Evolutionary conservation across 1,140 invertebrate genomes (phyloP), one percentile per base, ranked within the genome.

Genomic region (Araneus ventricosus): DNA sequence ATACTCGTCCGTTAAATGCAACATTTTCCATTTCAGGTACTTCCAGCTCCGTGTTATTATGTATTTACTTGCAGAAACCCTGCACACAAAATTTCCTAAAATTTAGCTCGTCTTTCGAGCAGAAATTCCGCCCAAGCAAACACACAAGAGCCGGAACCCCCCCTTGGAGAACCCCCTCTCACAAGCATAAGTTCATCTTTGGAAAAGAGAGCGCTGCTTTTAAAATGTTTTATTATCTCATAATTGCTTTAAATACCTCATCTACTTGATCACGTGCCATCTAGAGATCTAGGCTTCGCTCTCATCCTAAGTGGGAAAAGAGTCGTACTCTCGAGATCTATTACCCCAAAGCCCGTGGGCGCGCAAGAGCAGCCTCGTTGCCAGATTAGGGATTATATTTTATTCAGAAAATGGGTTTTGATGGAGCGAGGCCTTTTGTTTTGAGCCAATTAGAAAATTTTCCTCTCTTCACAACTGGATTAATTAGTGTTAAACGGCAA

Each of bases 341-440:
- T 75, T 75, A 37, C 70, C 70, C 34, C 14, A 75, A 75, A 75
- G 30, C 70, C 70, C 70, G 70, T 75, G 70, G 70, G 70, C 70
- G 70, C 70, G 70, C 14, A 34, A 75, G 37, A 75, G 30, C 70
- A 37, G 30, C 27, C 70, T 37, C 70, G 34, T 75, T 75, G 70
- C 70, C 70, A 75, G 70, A 75, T 75, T 75, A 75, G 70, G 70
- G 70, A 75, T 75, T 75, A 75, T 75, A 75, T 75, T 75, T 75
- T 75, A 75, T 75, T 75, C 70, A 34, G 70, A 22, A 14, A 34
- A 20, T 14, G 27, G 63, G 27, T 75, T 75, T 30, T 37, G 34
- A 75, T 70, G 63, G 27, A 70, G 63, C 63, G 63, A 37, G 30
- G 70, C 4, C 70, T 37, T 75, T 75, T 75, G 70, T 75, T 70